A percentile compares a stretch with the other conserved stretches of the same genome.
phyloP scores from a whole-genome alignment of 2,113 vertebrate species.

The Forbesichthys agassizii region DNA sequence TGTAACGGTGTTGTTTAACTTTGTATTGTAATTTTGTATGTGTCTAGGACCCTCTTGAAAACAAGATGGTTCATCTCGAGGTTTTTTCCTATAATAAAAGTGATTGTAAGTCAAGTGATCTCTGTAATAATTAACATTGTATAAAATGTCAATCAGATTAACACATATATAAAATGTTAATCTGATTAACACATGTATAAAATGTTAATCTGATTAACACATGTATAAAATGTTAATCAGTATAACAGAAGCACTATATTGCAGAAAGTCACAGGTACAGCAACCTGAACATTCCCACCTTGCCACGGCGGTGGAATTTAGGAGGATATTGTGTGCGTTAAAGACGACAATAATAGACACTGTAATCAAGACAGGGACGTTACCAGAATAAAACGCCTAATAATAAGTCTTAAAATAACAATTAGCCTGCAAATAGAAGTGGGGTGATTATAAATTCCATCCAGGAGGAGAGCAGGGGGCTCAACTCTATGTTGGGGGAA shows the following conservation, averaged over 20 bases:
- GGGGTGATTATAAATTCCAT: constrained; percentile 95
- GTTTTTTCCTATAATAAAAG: too few species aligned
- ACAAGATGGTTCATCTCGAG: too few species aligned
- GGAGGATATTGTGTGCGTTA: constrained; percentile 11
- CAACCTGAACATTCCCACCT: constrained; percentile 17
- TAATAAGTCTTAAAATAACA: constrained; percentile 83
- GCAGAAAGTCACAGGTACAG: constrained; percentile 3
- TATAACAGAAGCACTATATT: background rate
- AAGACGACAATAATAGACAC: constrained; percentile 46
- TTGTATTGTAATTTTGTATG: too few species aligned
- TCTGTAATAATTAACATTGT: too few species aligned
- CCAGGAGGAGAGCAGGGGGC: constrained; percentile 83
- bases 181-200: too few species aligned
- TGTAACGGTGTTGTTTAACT: too few species aligned
- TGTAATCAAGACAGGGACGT: constrained; percentile 66
- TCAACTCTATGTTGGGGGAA: constrained; percentile 83
- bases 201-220: too few species aligned
- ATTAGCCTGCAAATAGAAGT: constrained; percentile 85
- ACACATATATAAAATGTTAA: too few species aligned
- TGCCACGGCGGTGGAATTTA: constrained; percentile 25
- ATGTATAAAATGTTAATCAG: too few species aligned
- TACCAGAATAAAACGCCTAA: constrained; percentile 51
- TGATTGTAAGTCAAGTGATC: too few species aligned
- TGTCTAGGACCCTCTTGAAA: too few species aligned
- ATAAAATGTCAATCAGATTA: too few species aligned